Base-by-base conservation (phyloP, 2,888 invertebrate species). In the Drosophila acutilabella region DNA sequence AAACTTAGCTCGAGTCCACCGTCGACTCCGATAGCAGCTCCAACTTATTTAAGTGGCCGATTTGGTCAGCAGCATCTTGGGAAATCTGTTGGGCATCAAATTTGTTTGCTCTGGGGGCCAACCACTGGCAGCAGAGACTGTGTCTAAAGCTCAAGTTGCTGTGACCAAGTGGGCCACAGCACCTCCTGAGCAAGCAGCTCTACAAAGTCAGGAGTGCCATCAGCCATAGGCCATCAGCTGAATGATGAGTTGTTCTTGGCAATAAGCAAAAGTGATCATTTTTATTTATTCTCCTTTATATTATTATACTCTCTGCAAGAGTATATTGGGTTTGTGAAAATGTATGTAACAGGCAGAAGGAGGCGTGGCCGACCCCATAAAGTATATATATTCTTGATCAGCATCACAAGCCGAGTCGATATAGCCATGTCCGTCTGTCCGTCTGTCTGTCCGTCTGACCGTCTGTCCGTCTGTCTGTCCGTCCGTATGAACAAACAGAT, bases 31-130 rank as follows among this genome's bases (percentile, higher is more conserved):
- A 53, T 57, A 38, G 42, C 5, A 6, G 60, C 16, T 40, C 10
- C 30, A 41, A 26, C 30, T 51, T 51, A 68, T 62, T 74, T 73
- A 74, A 74, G 78, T 74, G 68, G 59, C 53, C 60, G 53, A 67
- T 73, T 30, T 68, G 78, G 78, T 75, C 78, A 73, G 78, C 66
- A 42, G 62, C 78, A 68, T 54, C 74, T 78, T 71, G 75, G 71
- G 71, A 86, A 74, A 74, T 65, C 58, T 51, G 45, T 56, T 70
- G 56, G 56, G 26, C 41, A 38, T 40, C 62, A 62, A 64, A 78
- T 78, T 67, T 78, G 78, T 71, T 69, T 67, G 76, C 72, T 76
- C 64, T 74, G 61, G 56, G 59, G 62, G 58, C 50, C 60, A 54
- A 44, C 69, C 52, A 51, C 66, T 42, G 58, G 51, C 54, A 59